Base-by-base conservation (phyloP, 1,140 invertebrate species). In the Druon quercuslanigerum region DNA sequence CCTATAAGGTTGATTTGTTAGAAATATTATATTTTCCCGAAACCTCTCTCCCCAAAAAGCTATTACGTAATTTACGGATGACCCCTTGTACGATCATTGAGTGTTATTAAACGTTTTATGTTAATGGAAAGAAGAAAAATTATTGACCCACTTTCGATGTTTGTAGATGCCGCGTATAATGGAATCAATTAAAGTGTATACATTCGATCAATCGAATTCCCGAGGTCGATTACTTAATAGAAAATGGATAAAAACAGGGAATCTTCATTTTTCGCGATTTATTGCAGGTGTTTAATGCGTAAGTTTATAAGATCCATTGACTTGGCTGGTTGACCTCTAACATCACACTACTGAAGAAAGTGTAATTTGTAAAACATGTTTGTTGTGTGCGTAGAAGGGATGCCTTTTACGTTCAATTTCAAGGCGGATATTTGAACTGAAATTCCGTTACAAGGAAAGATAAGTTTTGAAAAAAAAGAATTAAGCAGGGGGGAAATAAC, bases 191-290 rank as follows among this genome's bases (percentile, higher is more conserved):
- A 25, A 66, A 66, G 16, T 5, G 16, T 46, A 66, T 66, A 46
- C 40, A 66, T 40, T 40, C 60, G 25, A 33, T 66, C 60, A 66
- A 66, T 66, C 60, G 60, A 66, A 66, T 66, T 66, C 60, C 20
- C 60, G 60, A 66, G 60, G 60, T 40, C 60, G 60, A 40, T 66
- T 66, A 66, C 60, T 66, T 66, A 40, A 66, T 66, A 66, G 60
- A 66, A 66, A 66, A 66, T 66, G 14, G 1, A 40, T n/a, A 66
- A 66, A 66, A 66, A 66, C n/a, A 8, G 14, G 40, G 60, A 66
- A 40, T 66, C 60, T 66, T 25, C 60, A 66, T 66, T 66, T 66
- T 66, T 66, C 60, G n/a, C 40, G 40, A 66, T 66, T 66, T 40
- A 66, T 66, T 33, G 25, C 40, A 33, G 20, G 40, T 66, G 25